These are phyloP conservation scores for Spea bombifrons DNA, from an alignment of 2,113 vertebrate species.

Conservation along the genomic window DNA sequence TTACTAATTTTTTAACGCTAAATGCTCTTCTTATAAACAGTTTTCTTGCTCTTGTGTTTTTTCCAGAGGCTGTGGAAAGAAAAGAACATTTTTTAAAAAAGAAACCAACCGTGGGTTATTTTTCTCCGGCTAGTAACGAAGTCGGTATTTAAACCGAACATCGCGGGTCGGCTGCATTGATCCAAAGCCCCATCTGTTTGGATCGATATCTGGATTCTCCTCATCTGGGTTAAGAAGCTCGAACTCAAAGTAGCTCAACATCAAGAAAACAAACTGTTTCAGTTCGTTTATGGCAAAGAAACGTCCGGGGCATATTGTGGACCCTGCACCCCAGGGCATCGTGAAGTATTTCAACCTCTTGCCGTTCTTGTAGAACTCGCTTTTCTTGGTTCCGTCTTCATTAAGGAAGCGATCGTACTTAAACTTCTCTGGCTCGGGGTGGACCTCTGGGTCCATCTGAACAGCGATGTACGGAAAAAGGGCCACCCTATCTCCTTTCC, in stretches of 20 bases:
- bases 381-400: slow-evolving; percentile 71
- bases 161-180: slow-evolving; percentile 73
- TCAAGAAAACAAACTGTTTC: slow-evolving; percentile 83
- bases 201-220: slow-evolving; percentile 69
- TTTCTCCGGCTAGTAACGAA: slow-evolving; percentile 47
- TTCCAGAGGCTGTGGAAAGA: too few species aligned
- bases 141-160: slow-evolving; percentile 74
- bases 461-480: slow-evolving; percentile 78
- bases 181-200: slow-evolving; percentile 80
- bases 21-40: too few species aligned
- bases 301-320: slow-evolving; percentile 82
- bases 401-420: slow-evolving; percentile 82
- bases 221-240: slow-evolving; percentile 71
- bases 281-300: slow-evolving; percentile 85
- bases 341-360: slow-evolving; percentile 79
- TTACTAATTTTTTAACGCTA: too few species aligned
- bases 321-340: slow-evolving; percentile 89
- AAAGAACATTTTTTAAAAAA: neutral
- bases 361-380: slow-evolving; percentile 80
- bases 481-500: slow-evolving; percentile 74
- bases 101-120: neutral
- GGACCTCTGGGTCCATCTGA: slow-evolving; percentile 82
- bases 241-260: slow-evolving; percentile 81
- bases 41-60: too few species aligned
- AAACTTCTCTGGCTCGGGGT: slow-evolving; percentile 75